These are phyloP conservation scores for Melanotus villosus DNA, from an alignment of 2,888 invertebrate species.

Conservation along the genomic window DNA sequence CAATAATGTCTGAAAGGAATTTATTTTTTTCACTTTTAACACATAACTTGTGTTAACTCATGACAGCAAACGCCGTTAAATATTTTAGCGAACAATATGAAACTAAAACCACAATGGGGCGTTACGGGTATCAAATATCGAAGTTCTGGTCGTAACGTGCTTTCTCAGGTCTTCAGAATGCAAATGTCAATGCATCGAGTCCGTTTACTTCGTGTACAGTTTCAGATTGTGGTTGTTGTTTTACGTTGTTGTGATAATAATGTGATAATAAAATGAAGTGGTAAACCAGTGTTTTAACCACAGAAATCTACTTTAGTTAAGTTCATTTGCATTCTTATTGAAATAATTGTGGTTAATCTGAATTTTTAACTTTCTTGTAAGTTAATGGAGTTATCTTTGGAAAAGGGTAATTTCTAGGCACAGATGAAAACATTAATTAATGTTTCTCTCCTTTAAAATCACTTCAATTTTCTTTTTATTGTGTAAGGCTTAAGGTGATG, in stretches of 20 bases:
- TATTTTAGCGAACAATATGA: conserved; percentile 22
- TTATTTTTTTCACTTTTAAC: too few relatives aligned
- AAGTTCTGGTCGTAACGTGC: conserved; percentile 34
- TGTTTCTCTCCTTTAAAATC: too few relatives aligned
- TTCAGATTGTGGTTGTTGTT: conserved; percentile 23
- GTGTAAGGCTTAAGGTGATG: too few relatives aligned
- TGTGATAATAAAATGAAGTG: not conserved
- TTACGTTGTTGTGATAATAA: not conserved
- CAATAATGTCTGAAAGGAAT: too few relatives aligned
- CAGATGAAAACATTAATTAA: too few relatives aligned
- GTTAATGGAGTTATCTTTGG: too few relatives aligned
- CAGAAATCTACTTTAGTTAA: too few relatives aligned
- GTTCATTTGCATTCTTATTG: too few relatives aligned
- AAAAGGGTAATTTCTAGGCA: too few relatives aligned
- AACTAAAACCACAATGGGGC: conserved; percentile 37
- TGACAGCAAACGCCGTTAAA: conserved; percentile 7
- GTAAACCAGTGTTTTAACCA: not conserved
- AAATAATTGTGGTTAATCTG: too few relatives aligned
- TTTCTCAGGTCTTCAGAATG: conserved; percentile 37
- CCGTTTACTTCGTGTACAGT: conserved; percentile 27
- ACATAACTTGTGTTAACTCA: not conserved
- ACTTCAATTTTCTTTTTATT: too few relatives aligned
- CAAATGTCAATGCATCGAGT: conserved; percentile 23
- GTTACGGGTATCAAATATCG: conserved; percentile 43
- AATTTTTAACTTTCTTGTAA: too few relatives aligned